Conservation (phyloP, 1,140 invertebrate species). For the Calephelis virginiensis region DNA sequence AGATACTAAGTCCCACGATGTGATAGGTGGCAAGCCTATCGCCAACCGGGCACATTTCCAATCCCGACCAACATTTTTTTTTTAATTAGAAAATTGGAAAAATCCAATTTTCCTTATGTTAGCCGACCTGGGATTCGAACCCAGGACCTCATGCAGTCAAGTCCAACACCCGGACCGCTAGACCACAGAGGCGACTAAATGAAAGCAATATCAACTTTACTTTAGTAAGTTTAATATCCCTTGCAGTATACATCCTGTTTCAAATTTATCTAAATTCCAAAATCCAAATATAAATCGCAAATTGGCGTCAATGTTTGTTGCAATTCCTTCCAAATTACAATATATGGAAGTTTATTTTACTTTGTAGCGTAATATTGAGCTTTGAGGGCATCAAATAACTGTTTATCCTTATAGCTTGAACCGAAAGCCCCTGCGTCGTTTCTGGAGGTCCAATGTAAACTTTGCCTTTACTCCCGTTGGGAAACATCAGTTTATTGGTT, state of each 20-base stretch:
- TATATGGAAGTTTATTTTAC: slow-evolving; percentile 51
- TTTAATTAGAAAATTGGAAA: too few relatives aligned
- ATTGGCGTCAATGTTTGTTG: slow-evolving; percentile 47
- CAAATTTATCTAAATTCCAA: not conserved
- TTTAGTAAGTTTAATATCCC: not conserved
- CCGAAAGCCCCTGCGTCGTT: slow-evolving; percentile 30
- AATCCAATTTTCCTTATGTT: too few relatives aligned
- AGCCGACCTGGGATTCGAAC: too few relatives aligned
- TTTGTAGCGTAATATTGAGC: slow-evolving; percentile 33
- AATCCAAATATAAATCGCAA: slow-evolving; percentile 4
- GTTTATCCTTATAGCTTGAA: slow-evolving; percentile 20
- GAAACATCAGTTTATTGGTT: slow-evolving; percentile 46
- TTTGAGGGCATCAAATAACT: slow-evolving; percentile 34
- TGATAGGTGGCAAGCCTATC: too few relatives aligned
- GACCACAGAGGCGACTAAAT: too few relatives aligned
- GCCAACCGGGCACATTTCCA: too few relatives aligned
- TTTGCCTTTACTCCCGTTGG: slow-evolving; percentile 33
- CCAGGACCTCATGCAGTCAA: too few relatives aligned
- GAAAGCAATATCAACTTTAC: not conserved
- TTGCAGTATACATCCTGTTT: not conserved
- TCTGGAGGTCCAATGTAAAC: slow-evolving; percentile 50
- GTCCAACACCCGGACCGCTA: too few relatives aligned
- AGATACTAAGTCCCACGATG: too few relatives aligned
- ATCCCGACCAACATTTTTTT: too few relatives aligned
- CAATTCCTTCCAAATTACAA: slow-evolving; percentile 54